phyloP scores from a whole-genome alignment of 2,888 invertebrate genomes.

The Pyrgus malvae region DNA sequence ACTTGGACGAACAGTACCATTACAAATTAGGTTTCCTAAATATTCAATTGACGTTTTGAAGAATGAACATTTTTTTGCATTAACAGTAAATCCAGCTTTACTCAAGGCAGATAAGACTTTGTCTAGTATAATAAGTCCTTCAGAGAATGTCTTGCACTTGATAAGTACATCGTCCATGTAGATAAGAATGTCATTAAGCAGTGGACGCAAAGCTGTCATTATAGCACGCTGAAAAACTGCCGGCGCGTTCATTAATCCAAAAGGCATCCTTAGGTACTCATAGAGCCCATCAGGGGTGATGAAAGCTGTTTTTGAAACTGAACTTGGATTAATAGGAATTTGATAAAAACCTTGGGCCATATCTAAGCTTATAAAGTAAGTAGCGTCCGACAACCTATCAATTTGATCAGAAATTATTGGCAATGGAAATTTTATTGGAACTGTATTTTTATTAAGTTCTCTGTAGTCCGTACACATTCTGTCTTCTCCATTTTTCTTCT shows the following conservation, averaged over 20 bases:
- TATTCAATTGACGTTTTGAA: neutral
- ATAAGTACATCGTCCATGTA: neutral
- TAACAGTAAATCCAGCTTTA: neutral
- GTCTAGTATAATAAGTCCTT: neutral
- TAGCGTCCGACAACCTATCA: neutral
- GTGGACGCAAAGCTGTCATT: neutral
- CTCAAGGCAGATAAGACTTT: neutral
- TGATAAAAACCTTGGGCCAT: neutral
- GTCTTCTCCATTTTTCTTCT: neutral
- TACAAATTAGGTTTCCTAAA: neutral
- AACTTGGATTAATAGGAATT: neutral
- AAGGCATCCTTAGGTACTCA: conserved; percentile 19
- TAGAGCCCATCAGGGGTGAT: conserved; percentile 12
- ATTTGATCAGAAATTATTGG: conserved; percentile 35
- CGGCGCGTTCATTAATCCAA: conserved; percentile 32
- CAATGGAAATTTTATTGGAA: neutral
- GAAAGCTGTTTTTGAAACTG: conserved; percentile 27
- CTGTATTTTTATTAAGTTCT: neutral
- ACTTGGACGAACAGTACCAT: neutral
- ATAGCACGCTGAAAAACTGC: conserved; percentile 8
- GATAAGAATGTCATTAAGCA: neutral
- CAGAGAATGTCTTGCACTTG: neutral
- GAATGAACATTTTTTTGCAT: neutral
- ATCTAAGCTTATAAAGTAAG: conserved; percentile 2
- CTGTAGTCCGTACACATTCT: neutral